Evolutionary conservation across 1,140 invertebrate genomes (phyloP).

Genomic region (Apis mellifera): DNA sequence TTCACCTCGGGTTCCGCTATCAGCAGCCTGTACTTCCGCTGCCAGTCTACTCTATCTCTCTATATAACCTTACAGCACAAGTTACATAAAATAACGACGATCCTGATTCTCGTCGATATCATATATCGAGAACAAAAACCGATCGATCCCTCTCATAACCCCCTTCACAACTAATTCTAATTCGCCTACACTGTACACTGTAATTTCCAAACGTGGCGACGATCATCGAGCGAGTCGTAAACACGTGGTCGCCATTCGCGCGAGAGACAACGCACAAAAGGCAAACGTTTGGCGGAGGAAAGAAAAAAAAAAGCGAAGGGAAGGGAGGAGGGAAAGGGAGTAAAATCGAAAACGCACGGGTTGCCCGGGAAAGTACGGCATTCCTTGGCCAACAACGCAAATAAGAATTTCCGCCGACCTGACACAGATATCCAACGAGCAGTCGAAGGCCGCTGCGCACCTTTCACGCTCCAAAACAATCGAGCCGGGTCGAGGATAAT

Average conservation of each 20-base stretch:
- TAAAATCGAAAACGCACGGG: conserved; percentile 14
- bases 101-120: background rate
- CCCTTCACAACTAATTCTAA: background rate
- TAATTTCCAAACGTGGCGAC: background rate
- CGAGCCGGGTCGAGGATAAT: conserved; percentile 6
- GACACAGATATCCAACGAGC: conserved; percentile 44
- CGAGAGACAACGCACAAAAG: background rate
- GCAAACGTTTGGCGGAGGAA: background rate
- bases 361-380: conserved; percentile 13
- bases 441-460: conserved; percentile 44
- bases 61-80: conserved; percentile 54
- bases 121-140: background rate
- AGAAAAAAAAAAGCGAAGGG: background rate
- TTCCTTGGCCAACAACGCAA: conserved; percentile 22
- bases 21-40: conserved; percentile 68
- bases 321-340: too few species aligned
- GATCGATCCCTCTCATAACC: background rate
- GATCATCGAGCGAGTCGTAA: background rate
- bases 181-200: background rate
- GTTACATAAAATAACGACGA: conserved; percentile 46
- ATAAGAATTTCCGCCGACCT: conserved; percentile 43
- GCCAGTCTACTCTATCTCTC: conserved; percentile 42
- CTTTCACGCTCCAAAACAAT: conserved; percentile 55
- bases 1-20: conserved; percentile 69
- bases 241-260: background rate